Evolutionary conservation across 2,797 vertebrate species (phyloP).

Genomic region (Ctenosaura bakeri): DNA sequence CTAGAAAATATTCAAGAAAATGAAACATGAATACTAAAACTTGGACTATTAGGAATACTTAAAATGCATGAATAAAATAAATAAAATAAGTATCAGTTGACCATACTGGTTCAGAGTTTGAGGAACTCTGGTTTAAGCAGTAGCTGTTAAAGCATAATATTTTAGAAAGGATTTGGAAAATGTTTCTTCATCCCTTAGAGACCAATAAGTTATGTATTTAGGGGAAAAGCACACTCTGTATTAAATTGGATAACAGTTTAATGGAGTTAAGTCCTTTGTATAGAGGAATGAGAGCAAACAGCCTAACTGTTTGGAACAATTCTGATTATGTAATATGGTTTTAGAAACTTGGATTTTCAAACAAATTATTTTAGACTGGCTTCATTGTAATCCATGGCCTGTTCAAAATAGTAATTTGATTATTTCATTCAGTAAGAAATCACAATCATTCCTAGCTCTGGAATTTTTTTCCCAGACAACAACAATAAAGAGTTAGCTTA

Average conservation of each 20-base stretch:
- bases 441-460: neutral
- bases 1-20: neutral
- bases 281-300: conserved; percentile 19
- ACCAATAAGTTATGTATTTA: conserved; percentile 21
- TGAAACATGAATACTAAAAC: too few species aligned
- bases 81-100: neutral
- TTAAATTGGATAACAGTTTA: conserved; percentile 29
- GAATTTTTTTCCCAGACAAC: neutral
- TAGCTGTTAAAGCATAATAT: neutral
- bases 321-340: conserved; percentile 22
- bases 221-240: conserved; percentile 12
- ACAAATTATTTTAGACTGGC: neutral
- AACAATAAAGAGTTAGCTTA: conserved; percentile 38
- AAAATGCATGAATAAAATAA: neutral
- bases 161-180: neutral
- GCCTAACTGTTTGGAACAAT: neutral
- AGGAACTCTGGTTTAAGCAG: neutral
- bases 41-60: too few species aligned
- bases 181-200: conserved; percentile 9
- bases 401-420: neutral
- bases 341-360: neutral
- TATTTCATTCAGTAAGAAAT: neutral
- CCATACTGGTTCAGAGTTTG: neutral
- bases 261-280: conserved; percentile 24
- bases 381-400: neutral